Conservation (phyloP, 2,113 vertebrate genomes). For the Raphicerus campestris region DNA sequence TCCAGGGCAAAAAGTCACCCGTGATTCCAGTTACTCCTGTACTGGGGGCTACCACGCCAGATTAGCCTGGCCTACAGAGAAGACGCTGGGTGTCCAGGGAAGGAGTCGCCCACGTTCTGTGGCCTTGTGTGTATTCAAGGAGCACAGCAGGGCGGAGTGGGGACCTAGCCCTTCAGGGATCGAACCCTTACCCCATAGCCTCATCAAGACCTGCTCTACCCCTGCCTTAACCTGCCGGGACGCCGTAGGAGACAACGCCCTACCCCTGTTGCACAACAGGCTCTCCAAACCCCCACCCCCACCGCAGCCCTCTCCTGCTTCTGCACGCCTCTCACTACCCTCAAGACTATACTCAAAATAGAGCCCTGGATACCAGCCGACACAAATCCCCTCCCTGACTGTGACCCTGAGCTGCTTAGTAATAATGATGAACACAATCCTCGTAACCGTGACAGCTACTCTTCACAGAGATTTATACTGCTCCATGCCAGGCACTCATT, state of each 20-base stretch:
- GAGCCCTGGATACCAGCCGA: neutral
- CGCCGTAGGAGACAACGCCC: neutral
- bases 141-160: neutral
- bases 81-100: neutral
- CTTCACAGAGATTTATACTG: neutral
- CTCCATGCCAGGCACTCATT: neutral
- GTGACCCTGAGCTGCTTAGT: neutral
- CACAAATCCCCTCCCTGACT: neutral
- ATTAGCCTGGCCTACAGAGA: neutral
- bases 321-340: neutral
- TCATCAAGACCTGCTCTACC: neutral
- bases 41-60: neutral
- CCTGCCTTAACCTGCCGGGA: neutral
- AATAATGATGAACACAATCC: neutral
- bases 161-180: neutral
- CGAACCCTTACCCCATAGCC: neutral
- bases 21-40: neutral
- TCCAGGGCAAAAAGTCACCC: neutral
- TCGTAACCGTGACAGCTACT: neutral
- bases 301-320: neutral
- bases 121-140: neutral
- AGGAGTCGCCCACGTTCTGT: neutral
- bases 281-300: neutral
- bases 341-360: neutral
- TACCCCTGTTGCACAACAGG: neutral